Percentiles rank a stretch among this genome's conserved stretches.
phyloP scores from a whole-genome alignment of 2,113 vertebrate species.

The Otocyon megalotis region DNA sequence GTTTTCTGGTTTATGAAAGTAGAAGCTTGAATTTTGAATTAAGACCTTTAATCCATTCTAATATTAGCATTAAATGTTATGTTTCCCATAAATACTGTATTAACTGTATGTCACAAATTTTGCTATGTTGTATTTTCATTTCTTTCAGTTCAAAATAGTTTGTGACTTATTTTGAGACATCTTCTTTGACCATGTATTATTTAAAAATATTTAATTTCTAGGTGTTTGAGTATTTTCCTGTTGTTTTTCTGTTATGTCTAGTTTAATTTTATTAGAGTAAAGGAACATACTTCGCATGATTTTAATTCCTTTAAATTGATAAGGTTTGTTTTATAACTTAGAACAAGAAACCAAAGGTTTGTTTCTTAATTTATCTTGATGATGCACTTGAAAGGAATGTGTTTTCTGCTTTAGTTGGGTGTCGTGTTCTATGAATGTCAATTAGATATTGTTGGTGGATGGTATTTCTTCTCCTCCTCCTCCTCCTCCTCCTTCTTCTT shows the following conservation, averaged over 20 bases:
- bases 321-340: background rate
- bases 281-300: background rate
- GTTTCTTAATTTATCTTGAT: background rate
- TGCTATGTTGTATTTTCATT: background rate
- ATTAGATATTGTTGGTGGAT: background rate
- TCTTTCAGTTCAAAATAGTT: constrained; percentile 19
- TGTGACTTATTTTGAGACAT: background rate
- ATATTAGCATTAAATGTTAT: background rate
- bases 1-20: background rate
- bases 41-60: background rate
- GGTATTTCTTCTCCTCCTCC: background rate
- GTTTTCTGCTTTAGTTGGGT: background rate
- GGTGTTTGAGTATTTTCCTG: background rate
- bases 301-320: background rate
- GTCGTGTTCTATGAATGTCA: background rate
- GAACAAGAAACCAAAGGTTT: background rate
- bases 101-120: background rate
- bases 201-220: background rate
- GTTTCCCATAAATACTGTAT: background rate
- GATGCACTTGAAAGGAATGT: background rate
- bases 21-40: background rate
- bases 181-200: background rate
- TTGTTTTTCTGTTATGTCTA: background rate
- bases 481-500: background rate
- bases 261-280: background rate